Percentiles rank a stretch among this genome's conserved stretches.
Conservation (phyloP, 1,140 invertebrate species). For the Rhopalosiphum maidis region DNA sequence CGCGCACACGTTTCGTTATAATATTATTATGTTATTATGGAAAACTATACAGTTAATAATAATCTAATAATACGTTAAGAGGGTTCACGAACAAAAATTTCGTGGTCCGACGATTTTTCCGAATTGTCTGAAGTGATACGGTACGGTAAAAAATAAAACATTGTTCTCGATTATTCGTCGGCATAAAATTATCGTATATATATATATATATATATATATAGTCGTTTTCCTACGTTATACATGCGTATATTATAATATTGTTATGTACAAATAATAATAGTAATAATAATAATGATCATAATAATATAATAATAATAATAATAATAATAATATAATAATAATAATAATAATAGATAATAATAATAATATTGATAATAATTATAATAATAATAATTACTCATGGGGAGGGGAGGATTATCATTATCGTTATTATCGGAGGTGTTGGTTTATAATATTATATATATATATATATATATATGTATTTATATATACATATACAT, state of each 20-base stretch:
- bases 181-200: background rate
- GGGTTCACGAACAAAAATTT: background rate
- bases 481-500: background rate
- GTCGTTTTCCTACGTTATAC: background rate
- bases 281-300: constrained; percentile 15
- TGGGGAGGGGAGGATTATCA: constrained; percentile 9
- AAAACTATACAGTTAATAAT: background rate
- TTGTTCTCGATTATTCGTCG: background rate
- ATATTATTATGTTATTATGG: constrained; percentile 9
- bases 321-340: constrained; percentile 30
- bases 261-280: constrained; percentile 14
- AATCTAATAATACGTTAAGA: background rate
- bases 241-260: background rate
- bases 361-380: constrained; percentile 25
- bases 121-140: background rate
- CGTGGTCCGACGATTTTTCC: background rate
- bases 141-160: background rate
- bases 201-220: background rate
- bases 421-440: background rate
- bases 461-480: background rate
- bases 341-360: constrained; percentile 17
- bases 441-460: background rate
- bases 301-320: constrained; percentile 19
- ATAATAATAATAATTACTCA: background rate
- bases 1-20: background rate